Base-by-base conservation (phyloP, 2,888 invertebrate genomes). In the Augiades crinisus region DNA sequence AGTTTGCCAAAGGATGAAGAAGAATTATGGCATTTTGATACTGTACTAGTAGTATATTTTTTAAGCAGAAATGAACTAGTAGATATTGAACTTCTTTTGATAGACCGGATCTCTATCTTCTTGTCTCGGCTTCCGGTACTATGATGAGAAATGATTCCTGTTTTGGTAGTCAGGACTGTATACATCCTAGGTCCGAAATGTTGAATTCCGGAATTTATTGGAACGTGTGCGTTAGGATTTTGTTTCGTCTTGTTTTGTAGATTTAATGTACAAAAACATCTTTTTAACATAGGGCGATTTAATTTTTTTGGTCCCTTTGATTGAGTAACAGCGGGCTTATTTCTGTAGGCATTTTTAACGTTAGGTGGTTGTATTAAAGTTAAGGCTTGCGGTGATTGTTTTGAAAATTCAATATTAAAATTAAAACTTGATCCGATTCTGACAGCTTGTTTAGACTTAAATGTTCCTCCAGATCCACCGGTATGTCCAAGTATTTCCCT, bases 241-340 rank as follows among this genome's bases (percentile, higher is more conserved):
- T n/a, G n/a, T 31, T 31, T 44, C 1, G 21, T 19, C 47, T 56
- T 56, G 31, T 67, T 67, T 54, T 64, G 60, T 49, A 70, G 61
- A 53, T 68, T 63, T 14, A 70, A 54, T 33, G 70, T 67, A 54
- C 70, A 71, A 47, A 72, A 69, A 58, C 75, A 72, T 47, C 66
- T 62, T 57, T 71, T 72, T 13, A 72, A 44, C 19, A 64, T 60
- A 10, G 68, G 65, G 6, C 36, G 36, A 16, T 27, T 36, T 24
- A 46, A 17, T 36, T 46, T 36, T 27, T 8, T 46, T 34, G 16
- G 24, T 27, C 17, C 10, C 2, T n/a, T 3, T 12, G 46, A 14
- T 16, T 46, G 46, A 12, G 46, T 36, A 17, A 17, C 24, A 16
- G 3, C 46, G n/a, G 8, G 17, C 6, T 44, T n/a, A 30, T 12